These are phyloP conservation scores for Eulemur rufifrons DNA, from an alignment of 2,113 vertebrate genomes.

Conservation along the genomic window DNA sequence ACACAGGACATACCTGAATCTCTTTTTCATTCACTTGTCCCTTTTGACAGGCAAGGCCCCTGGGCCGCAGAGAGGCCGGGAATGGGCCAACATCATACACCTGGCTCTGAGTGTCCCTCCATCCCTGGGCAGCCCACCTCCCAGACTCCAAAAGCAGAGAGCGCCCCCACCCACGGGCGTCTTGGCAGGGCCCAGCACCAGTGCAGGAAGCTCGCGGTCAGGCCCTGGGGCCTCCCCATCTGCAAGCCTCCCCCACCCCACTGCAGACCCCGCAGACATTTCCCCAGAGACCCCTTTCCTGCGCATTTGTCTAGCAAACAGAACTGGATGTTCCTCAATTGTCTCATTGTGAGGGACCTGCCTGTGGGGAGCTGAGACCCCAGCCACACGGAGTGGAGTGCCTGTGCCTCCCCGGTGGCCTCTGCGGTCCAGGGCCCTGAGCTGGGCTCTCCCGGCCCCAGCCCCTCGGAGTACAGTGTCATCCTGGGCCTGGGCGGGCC, in stretches of 20 bases:
- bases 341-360: background rate
- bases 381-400: accelerated
- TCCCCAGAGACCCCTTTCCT: background rate
- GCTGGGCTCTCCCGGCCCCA: background rate
- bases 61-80: background rate
- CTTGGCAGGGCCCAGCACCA: background rate
- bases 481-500: background rate
- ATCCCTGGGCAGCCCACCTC: background rate
- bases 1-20: background rate
- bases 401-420: no score
- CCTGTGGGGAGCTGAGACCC: accelerated
- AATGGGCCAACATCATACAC: accelerated
- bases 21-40: accelerated
- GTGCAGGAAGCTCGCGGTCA: background rate
- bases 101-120: background rate
- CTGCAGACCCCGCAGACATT: no score
- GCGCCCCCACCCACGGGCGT: accelerated
- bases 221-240: background rate
- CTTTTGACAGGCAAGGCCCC: accelerated
- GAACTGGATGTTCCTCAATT: accelerated
- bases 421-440: background rate
- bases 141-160: background rate
- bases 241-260: accelerated
- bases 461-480: accelerated
- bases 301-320: no score